Evolutionary conservation across 2,888 invertebrate species (phyloP).

Genomic region (Caenorhabditis becei): DNA sequence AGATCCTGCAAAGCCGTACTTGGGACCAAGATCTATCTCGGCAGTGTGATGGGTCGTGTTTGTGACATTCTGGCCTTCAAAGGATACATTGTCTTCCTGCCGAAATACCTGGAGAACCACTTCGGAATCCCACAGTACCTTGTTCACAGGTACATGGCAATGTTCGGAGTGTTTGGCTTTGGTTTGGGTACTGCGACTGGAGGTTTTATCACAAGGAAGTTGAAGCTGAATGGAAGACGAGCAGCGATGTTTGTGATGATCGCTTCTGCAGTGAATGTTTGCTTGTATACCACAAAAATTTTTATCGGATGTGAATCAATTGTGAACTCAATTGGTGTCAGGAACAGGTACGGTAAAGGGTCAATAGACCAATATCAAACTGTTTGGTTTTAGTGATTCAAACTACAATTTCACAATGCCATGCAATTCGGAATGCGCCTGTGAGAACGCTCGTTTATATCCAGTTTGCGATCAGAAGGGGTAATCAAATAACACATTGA

Average conservation of each 20-base stretch:
- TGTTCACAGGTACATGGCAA: slow-evolving; percentile 80
- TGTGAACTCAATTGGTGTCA: slow-evolving; percentile 74
- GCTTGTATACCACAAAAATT: slow-evolving; percentile 74
- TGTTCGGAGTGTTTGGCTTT: slow-evolving; percentile 81
- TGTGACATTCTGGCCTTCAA: slow-evolving; percentile 81
- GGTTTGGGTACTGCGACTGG: slow-evolving; percentile 78
- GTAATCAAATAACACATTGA: slow-evolving; percentile 5
- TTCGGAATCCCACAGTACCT: slow-evolving; percentile 81
- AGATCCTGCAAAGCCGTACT: slow-evolving; percentile 73
- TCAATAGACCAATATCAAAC: neutral
- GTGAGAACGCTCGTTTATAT: slow-evolving; percentile 80
- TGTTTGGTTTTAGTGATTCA: slow-evolving; percentile 55
- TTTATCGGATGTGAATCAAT: slow-evolving; percentile 80
- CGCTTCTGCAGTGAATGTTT: slow-evolving; percentile 74
- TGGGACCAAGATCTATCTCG: slow-evolving; percentile 75
- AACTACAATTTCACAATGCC: slow-evolving; percentile 77
- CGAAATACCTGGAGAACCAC: slow-evolving; percentile 81
- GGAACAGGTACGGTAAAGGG: slow-evolving; percentile 53
- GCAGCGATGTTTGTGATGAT: slow-evolving; percentile 75
- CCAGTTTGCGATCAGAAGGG: slow-evolving; percentile 82
- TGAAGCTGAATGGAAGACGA: slow-evolving; percentile 70
- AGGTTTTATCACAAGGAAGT: slow-evolving; percentile 72
- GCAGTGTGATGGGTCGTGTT: slow-evolving; percentile 78
- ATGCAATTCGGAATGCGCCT: slow-evolving; percentile 82
- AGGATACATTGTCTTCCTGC: slow-evolving; percentile 81